Conservation (phyloP, 2,797 vertebrate species). For the Micromesistius poutassou region DNA sequence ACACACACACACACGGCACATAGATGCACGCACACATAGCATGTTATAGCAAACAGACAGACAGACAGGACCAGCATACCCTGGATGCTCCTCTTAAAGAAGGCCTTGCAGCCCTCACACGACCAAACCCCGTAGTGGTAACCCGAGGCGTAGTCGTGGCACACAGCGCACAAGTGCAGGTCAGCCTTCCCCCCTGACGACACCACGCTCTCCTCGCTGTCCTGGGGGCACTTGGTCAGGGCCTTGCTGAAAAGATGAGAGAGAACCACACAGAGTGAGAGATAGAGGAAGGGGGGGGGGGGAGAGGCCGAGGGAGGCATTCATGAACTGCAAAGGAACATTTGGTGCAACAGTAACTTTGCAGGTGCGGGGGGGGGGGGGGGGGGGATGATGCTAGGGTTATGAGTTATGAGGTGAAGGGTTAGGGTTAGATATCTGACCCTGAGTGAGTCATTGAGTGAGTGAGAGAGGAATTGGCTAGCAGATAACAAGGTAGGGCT, state of each 20-base stretch:
- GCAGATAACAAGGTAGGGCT: neutral
- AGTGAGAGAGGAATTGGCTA: neutral
- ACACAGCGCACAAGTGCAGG: constrained; percentile 92
- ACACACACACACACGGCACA: neutral
- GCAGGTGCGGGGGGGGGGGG: neutral
- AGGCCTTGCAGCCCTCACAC: constrained; percentile 97
- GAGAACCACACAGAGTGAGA: neutral
- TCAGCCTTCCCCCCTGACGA: constrained; percentile 77
- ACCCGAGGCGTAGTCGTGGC: constrained; percentile 94
- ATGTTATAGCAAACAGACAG: too few relatives aligned
- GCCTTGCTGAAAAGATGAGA: constrained; percentile 56
- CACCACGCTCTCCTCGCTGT: constrained; percentile 66
- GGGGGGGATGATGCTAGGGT: neutral
- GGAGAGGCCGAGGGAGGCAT: neutral
- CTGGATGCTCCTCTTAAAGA: constrained; percentile 99
- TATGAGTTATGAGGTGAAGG: neutral
- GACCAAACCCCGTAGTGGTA: constrained; percentile 99
- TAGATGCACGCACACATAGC: neutral
- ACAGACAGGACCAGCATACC: constrained; percentile 66
- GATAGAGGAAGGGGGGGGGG: neutral
- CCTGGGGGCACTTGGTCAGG: constrained; percentile 49
- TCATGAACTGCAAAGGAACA: neutral
- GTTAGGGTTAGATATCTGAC: neutral
- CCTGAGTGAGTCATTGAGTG: neutral
- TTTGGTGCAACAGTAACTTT: neutral